These are phyloP conservation scores for Trachymyrmex septentrionalis DNA, from an alignment of 1,140 invertebrate species.

Conservation along the genomic window DNA sequence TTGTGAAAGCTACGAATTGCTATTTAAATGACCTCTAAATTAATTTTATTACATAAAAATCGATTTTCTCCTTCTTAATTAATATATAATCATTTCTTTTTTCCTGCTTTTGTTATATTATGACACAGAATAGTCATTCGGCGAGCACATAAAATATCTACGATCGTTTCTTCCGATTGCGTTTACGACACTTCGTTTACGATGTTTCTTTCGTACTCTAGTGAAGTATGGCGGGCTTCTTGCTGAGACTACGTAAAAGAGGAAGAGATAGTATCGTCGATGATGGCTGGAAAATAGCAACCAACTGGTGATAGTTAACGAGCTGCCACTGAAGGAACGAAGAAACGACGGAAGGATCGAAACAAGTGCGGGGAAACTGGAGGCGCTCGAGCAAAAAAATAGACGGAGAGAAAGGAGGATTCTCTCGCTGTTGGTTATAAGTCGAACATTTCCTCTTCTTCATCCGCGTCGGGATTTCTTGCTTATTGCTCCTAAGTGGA, in stretches of 20 bases:
- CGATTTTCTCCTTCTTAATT: not conserved
- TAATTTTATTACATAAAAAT: not conserved
- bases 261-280: constrained; percentile 37
- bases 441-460: constrained; percentile 42
- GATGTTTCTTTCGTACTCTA: constrained; percentile 68
- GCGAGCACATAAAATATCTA: constrained; percentile 23
- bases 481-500: constrained; percentile 64
- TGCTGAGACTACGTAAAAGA: constrained; percentile 11
- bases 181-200: constrained; percentile 73
- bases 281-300: constrained; percentile 53
- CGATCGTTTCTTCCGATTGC: constrained; percentile 65
- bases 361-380: constrained; percentile 16
- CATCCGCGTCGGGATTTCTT: constrained; percentile 58
- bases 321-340: constrained; percentile 64
- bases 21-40: not conserved
- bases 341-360: constrained; percentile 42
- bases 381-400: constrained; percentile 19
- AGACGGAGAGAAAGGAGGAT: constrained; percentile 1
- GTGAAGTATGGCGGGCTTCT: constrained; percentile 52
- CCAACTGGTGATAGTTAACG: constrained; percentile 71
- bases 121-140: constrained; percentile 15
- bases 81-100: not conserved
- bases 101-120: not conserved
- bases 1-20: not conserved
- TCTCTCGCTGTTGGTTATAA: constrained; percentile 32